Base-by-base conservation (phyloP, 2,113 vertebrate genomes). In the Platichthys stellatus region DNA sequence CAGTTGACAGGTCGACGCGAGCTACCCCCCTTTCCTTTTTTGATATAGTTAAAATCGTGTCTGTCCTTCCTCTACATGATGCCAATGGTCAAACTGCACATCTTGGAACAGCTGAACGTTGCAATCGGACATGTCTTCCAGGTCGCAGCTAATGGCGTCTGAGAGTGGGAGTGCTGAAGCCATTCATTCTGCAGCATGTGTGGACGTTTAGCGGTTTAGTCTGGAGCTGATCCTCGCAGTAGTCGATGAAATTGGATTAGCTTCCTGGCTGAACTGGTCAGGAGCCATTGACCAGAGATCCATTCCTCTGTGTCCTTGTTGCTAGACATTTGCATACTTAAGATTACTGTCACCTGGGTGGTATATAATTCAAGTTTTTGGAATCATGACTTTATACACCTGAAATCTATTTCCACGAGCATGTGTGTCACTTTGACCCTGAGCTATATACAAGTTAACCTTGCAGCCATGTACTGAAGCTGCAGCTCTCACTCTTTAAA, bases 231-330 rank as follows among this genome's bases (percentile, higher is more conserved):
- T 75, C 80, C 80, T 54, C 18, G 51, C 23, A 2, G 24, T 15
- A 53, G 31, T 40, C 65, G 0, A 18, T 67, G 20, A 20, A 67
- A 73, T 71, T 75, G 83, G 85, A 89, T 88, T 82, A 86, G 40
- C 20, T 18, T 45, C 23, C 35, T 58, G 66, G 5, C 35, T 63
- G 7, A 74, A 53, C 59, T 13, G 20, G 2, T 23, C 20, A 20
- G 49, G 6, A 76, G 23, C 13, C 60, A 2, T 43, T 58, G 28
- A 49, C 51, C 13, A 6, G 23, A 13, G 12, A 20, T 23, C 17
- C 15, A 28, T 14, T 5, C 2, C 18, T 13, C 43, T 5, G 11
- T 4, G 47, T 15, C 51, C 28, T 14, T 54, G 71, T 28, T 60
- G 40, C 45, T 35, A 12, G 17, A 43, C 45, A 14, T 62, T 2